Evolutionary conservation across 1,140 invertebrate genomes (phyloP).

Genomic region (Brachystomella parvula): DNA sequence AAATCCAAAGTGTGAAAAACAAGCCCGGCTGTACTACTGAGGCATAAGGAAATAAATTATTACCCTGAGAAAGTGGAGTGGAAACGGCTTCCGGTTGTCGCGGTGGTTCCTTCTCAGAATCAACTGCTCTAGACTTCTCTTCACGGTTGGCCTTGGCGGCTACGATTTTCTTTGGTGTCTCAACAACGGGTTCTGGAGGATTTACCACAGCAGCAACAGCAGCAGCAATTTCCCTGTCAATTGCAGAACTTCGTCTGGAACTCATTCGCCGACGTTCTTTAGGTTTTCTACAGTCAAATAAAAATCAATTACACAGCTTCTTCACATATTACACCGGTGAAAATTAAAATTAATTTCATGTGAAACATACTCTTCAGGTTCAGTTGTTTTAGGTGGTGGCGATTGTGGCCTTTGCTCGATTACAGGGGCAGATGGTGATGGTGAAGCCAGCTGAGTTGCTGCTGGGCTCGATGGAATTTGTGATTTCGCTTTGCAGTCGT

Average conservation of each 20-base stretch:
- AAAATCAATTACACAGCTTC: not conserved
- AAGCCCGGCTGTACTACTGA: too few relatives aligned
- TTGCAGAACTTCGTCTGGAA: conserved; percentile 26
- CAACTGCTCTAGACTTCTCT: too few relatives aligned
- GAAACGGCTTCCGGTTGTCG: too few relatives aligned
- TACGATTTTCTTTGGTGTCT: not conserved
- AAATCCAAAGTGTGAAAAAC: too few relatives aligned
- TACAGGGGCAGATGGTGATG: not conserved
- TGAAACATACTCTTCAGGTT: conserved; percentile 17
- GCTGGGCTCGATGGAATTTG: not conserved
- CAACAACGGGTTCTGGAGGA: not conserved
- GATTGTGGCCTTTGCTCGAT: not conserved
- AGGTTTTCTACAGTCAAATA: not conserved
- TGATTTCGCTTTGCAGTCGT: conserved; percentile 3
- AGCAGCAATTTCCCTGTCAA: conserved; percentile 19
- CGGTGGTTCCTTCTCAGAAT: too few relatives aligned
- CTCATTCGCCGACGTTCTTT: conserved; percentile 29
- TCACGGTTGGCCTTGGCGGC: not conserved
- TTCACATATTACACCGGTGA: not conserved
- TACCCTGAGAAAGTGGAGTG: too few relatives aligned
- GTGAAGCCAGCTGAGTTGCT: not conserved
- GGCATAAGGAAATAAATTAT: too few relatives aligned
- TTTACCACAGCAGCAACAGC: not conserved
- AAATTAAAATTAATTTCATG: not conserved
- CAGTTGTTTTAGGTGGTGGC: not conserved